Evolutionary conservation across 53 echinoderm and acorn worm genomes (phyloP), one percentile per base, ranked within the genome.

Genomic region (Hippasteria phrygiana): DNA sequence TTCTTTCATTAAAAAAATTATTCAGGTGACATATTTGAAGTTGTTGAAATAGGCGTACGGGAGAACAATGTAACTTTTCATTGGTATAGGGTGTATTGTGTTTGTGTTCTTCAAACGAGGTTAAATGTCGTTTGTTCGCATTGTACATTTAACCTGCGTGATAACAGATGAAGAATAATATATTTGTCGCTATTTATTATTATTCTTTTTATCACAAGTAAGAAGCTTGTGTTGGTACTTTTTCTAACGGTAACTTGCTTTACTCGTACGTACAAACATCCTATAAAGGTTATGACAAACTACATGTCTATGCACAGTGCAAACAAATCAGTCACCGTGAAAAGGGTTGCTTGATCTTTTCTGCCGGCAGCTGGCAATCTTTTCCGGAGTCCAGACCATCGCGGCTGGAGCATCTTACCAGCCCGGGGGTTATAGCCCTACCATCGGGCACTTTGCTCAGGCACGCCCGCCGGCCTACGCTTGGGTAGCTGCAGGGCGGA

Each of bases 281-380:
- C 6, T 67, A 11, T 33, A 67, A 67, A 67, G 37, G 69, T 67
- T 67, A 67, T 67, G 69, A 35, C 69, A 35, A 67, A 67, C 69
- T 14, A 67, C 14, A 18, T 67, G 69, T 85, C 85, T 70, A 70
- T 85, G 70, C 51, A 53, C 37, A 85, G 85, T 71, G 85, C 85
- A 85, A 85, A 85, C 71, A 85, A 69, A 85, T 85, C 85, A 85
- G 70, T 85, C 85, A 85, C 70, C 71, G 71, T 70, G 81, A 85
- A 69, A 71, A 10, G 85, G 85, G 65, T 71, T 50, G 85, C 85
- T 85, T 85, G 85, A 85, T 85, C 85, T 85, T 70, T 85, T 43
- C 85, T 50, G 33, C 53, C 11, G 69, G 85, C 85, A 85, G 85
- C 85, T 85, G 85, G 51, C 47, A 33, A 48, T 51, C n/a, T 70